Conservation (phyloP, 2,888 invertebrate genomes). For the Monopis laevigella region DNA sequence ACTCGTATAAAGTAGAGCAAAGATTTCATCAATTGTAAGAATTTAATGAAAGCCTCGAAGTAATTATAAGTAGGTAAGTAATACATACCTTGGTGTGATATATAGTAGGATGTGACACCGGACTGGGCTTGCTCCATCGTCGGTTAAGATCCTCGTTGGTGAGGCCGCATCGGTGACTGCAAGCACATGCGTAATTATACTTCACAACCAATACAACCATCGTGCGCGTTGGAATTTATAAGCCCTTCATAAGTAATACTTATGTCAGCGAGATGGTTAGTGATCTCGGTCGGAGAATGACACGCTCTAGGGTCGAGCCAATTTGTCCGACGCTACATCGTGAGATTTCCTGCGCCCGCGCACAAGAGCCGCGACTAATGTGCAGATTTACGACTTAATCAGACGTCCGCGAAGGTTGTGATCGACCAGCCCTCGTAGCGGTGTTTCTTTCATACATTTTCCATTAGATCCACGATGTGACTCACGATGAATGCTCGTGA, state of each 20-base stretch:
- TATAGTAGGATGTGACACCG: constrained; percentile 80
- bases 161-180: constrained; percentile 83
- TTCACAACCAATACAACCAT: too few relatives aligned
- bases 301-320: constrained; percentile 7
- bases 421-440: constrained; percentile 11
- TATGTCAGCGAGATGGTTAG: too few relatives aligned
- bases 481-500: constrained; percentile 24
- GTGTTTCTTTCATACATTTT: constrained; percentile 28
- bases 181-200: too few relatives aligned
- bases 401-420: constrained; percentile 18
- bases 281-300: constrained; percentile 6
- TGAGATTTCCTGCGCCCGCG: constrained; percentile 8
- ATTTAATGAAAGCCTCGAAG: too few relatives aligned
- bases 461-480: constrained; percentile 32
- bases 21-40: too few relatives aligned
- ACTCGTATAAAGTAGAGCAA: too few relatives aligned
- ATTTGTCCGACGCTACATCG: constrained; percentile 3
- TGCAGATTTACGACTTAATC: constrained; percentile 34
- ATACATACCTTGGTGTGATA: constrained; percentile 77
- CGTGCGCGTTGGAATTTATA: too few relatives aligned
- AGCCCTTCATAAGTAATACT: too few relatives aligned
- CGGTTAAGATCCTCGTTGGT: constrained; percentile 88
- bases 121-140: constrained; percentile 82
- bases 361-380: constrained; percentile 22
- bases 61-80: constrained; percentile 10